Evolutionary conservation across 1,140 invertebrate genomes (phyloP), one percentile per base, ranked within the genome.

Genomic region (Diploscapter pachys): DNA sequence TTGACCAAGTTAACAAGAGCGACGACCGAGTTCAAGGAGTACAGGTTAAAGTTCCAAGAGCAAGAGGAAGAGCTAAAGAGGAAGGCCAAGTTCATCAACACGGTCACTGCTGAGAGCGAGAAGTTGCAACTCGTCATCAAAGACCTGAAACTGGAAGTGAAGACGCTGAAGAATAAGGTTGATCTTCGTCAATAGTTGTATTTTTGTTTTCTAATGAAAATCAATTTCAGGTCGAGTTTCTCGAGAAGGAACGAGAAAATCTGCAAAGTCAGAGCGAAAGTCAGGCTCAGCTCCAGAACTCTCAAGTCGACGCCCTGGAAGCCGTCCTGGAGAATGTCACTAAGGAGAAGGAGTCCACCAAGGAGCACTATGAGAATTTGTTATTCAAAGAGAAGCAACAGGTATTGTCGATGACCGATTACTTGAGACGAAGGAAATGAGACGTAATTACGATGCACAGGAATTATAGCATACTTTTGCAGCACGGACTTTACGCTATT

Each of bases 231-330:
- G 71, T 83, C 3, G 82, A 85, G 55, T 82, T 84, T 63, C 69
- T 84, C 11, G 83, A 84, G 71, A 82, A 79, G n/a, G 83, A 84
- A 73, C 65, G 84, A 51, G 75, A 82, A 62, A 85, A 83, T 49
- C 75, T 84, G 13, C 77, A 76, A 73, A 79, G 81, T 62, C 83
- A 84, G 65, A 81, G 80, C 13, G 82, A 84, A 70, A 84, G 80
- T 71, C 83, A 85, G 64, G 75, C 73, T 54, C 73, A 83, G 56
- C 78, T 84, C 2, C 83, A 85, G 61, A 80, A 84, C 56, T 82
- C 82, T 59, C 83, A 84, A 82, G 75, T 84, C 8, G 66, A 83
- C 54, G 83, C 83, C 3, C 61, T 84, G 3, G 83, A 84, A 80
- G 83, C 83, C 6, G 82, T 84, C 52, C 57, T 84, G 0, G 76